A percentile compares a stretch with the other conserved stretches of the same genome.
phyloP scores from a whole-genome alignment of 2,888 invertebrate species.

The Blera fallax region DNA sequence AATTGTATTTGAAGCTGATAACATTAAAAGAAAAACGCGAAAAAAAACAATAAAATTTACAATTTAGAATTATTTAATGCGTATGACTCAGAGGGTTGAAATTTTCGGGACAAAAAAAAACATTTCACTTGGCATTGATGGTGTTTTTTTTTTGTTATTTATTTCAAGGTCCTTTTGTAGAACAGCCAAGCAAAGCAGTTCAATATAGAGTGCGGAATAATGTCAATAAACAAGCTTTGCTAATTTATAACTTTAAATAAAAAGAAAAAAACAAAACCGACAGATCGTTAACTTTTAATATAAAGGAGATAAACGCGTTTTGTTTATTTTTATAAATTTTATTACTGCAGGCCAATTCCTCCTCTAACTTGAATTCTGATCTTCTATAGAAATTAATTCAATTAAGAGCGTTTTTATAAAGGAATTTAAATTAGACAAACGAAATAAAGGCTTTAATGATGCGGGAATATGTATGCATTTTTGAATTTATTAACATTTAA shows the following conservation, averaged over 20 bases:
- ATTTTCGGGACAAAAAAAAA: neutral
- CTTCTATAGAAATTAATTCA: neutral
- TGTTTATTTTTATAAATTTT: neutral
- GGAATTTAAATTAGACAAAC: neutral
- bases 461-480: too few relatives aligned
- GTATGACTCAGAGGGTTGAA: constrained; percentile 13
- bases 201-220: neutral
- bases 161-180: constrained; percentile 15
- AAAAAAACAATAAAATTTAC: constrained; percentile 11
- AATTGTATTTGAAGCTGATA: constrained; percentile 34
- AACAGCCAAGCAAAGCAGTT: neutral
- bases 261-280: too few relatives aligned
- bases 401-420: neutral
- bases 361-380: neutral
- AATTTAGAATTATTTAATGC: constrained; percentile 12
- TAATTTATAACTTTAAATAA: neutral
- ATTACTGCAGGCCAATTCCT: neutral
- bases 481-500: too few relatives aligned
- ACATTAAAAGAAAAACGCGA: constrained; percentile 15
- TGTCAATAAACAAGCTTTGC: constrained; percentile 22
- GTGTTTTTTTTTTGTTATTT: neutral
- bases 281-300: neutral
- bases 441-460: neutral
- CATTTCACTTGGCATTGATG: constrained; percentile 16
- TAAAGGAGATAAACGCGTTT: neutral